Conservation (phyloP, 2,113 vertebrate genomes). For the Perca flavescens region DNA sequence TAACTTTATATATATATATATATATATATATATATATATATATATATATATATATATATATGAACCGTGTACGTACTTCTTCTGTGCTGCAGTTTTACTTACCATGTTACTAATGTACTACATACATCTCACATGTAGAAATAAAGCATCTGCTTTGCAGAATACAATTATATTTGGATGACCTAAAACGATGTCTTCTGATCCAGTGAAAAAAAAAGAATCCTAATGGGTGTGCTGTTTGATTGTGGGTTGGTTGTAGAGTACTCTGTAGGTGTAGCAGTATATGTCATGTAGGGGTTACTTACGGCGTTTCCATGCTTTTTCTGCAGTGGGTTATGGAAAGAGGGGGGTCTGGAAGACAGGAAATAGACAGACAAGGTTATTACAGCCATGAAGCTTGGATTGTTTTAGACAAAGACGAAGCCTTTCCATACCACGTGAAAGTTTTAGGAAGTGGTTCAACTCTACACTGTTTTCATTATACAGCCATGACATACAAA, state of each 20-base stretch:
- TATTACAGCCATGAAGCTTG: neutral
- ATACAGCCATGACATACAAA: no score
- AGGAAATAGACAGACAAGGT: conserved; percentile 41
- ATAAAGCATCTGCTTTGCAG: neutral
- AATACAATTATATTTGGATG: neutral
- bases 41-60: neutral
- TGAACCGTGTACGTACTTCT: neutral
- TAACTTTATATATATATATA: no score
- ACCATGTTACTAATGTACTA: no score
- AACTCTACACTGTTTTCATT: no score
- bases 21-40: no score
- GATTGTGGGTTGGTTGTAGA: neutral
- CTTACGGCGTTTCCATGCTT: conserved; percentile 98
- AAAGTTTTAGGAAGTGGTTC: no score
- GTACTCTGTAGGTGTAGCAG: neutral
- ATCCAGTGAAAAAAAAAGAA: neutral
- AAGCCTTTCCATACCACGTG: no score
- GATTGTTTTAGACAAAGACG: no score
- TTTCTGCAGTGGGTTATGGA: conserved; percentile 99
- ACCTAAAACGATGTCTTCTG: neutral
- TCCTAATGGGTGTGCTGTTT: neutral
- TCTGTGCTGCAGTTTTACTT: neutral
- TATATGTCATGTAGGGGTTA: conserved; percentile 68
- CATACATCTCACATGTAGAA: neutral
- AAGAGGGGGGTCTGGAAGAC: conserved; percentile 93